These are phyloP conservation scores for Lerema accius DNA, from an alignment of 1,140 invertebrate species.

Conservation along the genomic window DNA sequence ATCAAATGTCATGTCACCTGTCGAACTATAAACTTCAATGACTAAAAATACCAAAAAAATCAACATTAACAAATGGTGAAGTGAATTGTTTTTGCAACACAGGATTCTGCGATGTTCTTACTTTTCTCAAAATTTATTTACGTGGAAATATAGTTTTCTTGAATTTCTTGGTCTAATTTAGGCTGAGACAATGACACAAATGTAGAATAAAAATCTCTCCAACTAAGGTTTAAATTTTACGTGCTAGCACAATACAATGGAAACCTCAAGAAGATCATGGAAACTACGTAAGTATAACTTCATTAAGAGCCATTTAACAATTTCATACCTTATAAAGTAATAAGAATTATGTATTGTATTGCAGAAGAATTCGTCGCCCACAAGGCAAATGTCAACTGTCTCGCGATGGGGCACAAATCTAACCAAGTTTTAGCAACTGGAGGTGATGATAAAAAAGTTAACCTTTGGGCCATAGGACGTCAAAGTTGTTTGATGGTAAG, in stretches of 20 bases:
- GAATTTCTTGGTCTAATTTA: neutral
- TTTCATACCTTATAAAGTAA: no score
- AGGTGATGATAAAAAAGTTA: conserved; percentile 98
- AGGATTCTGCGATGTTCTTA: neutral
- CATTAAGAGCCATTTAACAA: neutral
- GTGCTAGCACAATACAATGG: conserved; percentile 54
- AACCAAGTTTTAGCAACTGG: conserved; percentile 95
- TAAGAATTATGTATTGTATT: conserved; percentile 42
- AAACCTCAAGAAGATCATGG: conserved; percentile 75
- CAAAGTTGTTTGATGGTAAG: conserved; percentile 97
- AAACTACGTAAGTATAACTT: conserved; percentile 78
- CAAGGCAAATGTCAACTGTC: conserved; percentile 93
- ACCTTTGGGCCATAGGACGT: conserved; percentile 98
- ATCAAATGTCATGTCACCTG: no score
- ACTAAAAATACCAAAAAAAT: conserved; percentile 4
- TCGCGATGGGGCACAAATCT: conserved; percentile 94
- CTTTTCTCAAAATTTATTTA: neutral
- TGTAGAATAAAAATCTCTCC: conserved; percentile 25
- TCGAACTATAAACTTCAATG: no score
- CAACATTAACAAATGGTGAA: neutral
- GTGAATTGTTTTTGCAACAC: neutral
- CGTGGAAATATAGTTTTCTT: neutral
- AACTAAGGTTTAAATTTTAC: conserved; percentile 42
- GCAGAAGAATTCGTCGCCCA: conserved; percentile 96
- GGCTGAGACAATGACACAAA: conserved; percentile 42